A percentile compares a stretch with the other conserved stretches of the same genome.
phyloP scores from a whole-genome alignment of 2,113 vertebrate species.

The Candoia aspera region DNA sequence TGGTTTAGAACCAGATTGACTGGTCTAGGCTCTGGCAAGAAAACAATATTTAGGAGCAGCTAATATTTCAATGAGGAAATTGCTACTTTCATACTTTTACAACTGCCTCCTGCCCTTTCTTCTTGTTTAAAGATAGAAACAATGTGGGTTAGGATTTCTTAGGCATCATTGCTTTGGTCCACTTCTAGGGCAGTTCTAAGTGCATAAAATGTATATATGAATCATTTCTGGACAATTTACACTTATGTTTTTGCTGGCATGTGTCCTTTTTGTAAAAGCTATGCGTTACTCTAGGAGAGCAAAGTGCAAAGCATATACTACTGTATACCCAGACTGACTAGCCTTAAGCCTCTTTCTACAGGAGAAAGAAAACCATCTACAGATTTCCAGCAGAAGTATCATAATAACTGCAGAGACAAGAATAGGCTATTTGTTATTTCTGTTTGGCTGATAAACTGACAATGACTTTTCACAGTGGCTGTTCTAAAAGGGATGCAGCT shows the following conservation, averaged over 20 bases:
- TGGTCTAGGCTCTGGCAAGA: background rate
- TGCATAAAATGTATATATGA: conserved; percentile 53
- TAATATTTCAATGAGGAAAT: conserved; percentile 18
- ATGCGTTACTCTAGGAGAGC: conserved; percentile 48
- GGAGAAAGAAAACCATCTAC: conserved; percentile 43
- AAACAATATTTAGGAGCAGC: conserved; percentile 41
- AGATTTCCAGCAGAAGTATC: conserved; percentile 47
- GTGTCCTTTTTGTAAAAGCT: background rate
- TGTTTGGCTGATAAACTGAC: conserved; percentile 55
- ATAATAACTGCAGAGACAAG: conserved; percentile 51
- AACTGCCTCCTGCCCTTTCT: background rate
- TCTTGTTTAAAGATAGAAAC: background rate
- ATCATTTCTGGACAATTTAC: conserved; percentile 57
- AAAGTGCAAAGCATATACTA: conserved; percentile 33
- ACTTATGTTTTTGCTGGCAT: conserved; percentile 50
- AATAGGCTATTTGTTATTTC: conserved; percentile 41
- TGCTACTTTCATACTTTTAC: conserved; percentile 40
- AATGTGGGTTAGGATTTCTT: background rate
- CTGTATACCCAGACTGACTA: conserved; percentile 42
- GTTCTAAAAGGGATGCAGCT: conserved; percentile 58
- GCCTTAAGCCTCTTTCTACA: conserved; percentile 54
- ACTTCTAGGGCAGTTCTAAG: conserved; percentile 67
- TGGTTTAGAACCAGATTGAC: background rate
- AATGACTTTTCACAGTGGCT: conserved; percentile 40
- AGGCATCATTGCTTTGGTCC: conserved; percentile 55